Evolutionary conservation across 2,888 invertebrate species (phyloP), one percentile per base, ranked within the genome.

Genomic region (Lydus trimaculatus): DNA sequence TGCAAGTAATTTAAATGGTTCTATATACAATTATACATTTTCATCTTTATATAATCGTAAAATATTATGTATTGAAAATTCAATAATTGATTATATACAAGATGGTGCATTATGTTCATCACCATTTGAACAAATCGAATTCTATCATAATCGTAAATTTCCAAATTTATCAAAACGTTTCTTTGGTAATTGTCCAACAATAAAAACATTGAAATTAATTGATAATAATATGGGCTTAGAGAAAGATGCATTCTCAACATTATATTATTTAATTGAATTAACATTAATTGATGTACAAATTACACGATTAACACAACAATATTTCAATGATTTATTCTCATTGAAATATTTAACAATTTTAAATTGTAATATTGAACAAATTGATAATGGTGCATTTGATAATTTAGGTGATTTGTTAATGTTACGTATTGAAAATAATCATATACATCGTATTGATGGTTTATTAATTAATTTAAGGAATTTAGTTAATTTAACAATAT

Each of bases 21-120:
- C 25, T 2, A 56, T 56, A 25, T 56, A 15, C 7, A 56, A 56
- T 28, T 56, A 56, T 28, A 56, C 56, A 15, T 56, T 56, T 8
- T 13, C 56, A 28, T 56, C 56, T 56, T 56, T 56, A 56, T 56
- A 28, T 56, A 56, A 56, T 56, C 56, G 56, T 56, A 61, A 61
- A 33, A 31, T 25, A n/a, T 61, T 61, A 39, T 61, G 61, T 36
- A 61, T 61, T n/a, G 61, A 43, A 61, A 23, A 61, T 61, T 61
- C 61, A 11, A n/a, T n/a, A 9, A 28, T 61, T 36, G 15, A 31
- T 33, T 43, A 23, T 9, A 31, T 61, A 1, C n/a, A 61, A 33
- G 39, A 61, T 43, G 61, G 61, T 13, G 61, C 61, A 36, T 28
- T 61, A 15, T 61, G 61, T 43, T 61, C 61, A 9, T n/a, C 61